Conservation (phyloP, 1,140 invertebrate species). For the Odontomachus brunneus region DNA sequence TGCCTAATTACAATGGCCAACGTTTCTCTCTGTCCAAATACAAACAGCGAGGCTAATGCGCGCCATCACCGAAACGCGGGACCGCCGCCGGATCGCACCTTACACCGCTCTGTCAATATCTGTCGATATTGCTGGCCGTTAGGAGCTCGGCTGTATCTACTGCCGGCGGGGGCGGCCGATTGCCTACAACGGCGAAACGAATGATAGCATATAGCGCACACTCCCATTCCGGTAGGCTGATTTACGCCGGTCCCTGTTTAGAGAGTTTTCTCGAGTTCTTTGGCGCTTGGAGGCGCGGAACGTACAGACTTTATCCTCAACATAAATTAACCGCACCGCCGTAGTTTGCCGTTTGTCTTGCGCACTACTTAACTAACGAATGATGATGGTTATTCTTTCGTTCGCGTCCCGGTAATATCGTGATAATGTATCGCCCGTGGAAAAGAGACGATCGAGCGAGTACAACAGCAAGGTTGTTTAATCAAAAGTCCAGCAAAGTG, state of each 20-base stretch:
- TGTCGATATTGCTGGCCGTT: conserved; percentile 71
- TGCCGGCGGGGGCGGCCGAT: neutral
- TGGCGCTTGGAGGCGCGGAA: neutral
- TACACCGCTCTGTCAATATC: conserved; percentile 75
- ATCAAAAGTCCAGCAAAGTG: too few relatives aligned
- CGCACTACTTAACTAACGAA: neutral
- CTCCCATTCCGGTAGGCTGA: conserved; percentile 14
- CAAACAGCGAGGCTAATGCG: conserved; percentile 83
- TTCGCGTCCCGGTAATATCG: neutral
- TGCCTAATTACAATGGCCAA: conserved; percentile 84
- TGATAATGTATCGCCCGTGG: neutral
- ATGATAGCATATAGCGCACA: conserved; percentile 4
- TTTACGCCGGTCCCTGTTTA: conserved; percentile 21
- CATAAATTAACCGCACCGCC: conserved; percentile 1
- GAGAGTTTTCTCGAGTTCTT: conserved; percentile 1
- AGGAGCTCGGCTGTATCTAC: conserved; percentile 39
- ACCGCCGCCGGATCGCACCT: conserved; percentile 59
- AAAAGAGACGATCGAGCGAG: neutral
- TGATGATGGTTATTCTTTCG: neutral
- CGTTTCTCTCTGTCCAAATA: conserved; percentile 82
- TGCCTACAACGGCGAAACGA: conserved; percentile 15
- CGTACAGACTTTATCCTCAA: neutral
- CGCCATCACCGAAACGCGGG: conserved; percentile 59
- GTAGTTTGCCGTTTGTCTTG: too few relatives aligned
- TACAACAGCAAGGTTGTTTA: too few relatives aligned